Base-by-base conservation (phyloP, 2,797 vertebrate genomes). In the Myripristis murdjan region DNA sequence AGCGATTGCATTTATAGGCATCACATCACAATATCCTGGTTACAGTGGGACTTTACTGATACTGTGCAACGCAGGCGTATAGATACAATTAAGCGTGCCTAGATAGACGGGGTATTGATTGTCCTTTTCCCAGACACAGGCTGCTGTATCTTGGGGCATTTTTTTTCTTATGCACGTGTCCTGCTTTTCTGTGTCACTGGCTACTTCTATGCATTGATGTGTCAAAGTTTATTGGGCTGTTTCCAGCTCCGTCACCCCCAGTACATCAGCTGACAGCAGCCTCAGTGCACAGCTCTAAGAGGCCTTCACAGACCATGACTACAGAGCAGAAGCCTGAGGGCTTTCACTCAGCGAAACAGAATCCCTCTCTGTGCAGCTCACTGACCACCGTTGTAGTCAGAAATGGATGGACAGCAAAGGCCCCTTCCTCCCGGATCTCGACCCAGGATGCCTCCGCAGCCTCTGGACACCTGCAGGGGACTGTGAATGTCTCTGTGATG, bases 401-500 rank as follows among this genome's bases (percentile, higher is more conserved):
- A 66, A 64, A 70, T 73, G 81, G 82, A 84, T 44, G 76, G 71
- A 79, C 57, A 8, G 55, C 72, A 51, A 57, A 70, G 75, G 53
- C 26, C 48, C 67, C 64, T 57, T 24, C 12, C 68, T 62, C 74
- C 88, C 84, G 85, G 89, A 90, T 91, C 82, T 73, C 73, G 58
- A 84, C 77, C 62, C 76, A 64, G 81, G 86, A 88, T 63, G 82
- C 63, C 72, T 41, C 61, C 35, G 65, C 63, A 33, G 80, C 56
- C 75, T 72, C 48, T 3, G 81, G 88, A 91, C 93, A 94, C 93
- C 93, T 94, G 92, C 81, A 20, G 84, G 80, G 82, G 83, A 73
- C 85, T 87, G 71, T 90, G 83, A 89, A 90, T 73, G 87, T 85
- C 90, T 84, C 84, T 87, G 79, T 91, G 86, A 85, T 82, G 86